Conservation (phyloP, 2,797 vertebrate species). For the Morus bassanus region DNA sequence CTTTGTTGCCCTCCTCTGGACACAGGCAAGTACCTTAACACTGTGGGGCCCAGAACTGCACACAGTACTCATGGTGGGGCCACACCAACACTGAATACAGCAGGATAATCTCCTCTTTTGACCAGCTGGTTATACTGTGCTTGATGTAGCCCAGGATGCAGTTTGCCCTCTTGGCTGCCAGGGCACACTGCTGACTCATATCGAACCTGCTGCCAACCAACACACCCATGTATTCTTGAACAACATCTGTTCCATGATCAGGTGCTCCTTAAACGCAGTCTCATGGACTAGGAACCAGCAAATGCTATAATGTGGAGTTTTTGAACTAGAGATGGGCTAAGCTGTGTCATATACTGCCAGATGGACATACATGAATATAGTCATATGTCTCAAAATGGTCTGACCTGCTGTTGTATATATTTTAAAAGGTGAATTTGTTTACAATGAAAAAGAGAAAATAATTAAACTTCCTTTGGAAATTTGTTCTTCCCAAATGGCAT, state of each 20-base stretch:
- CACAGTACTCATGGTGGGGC: background rate
- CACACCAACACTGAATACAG: fast-evolving
- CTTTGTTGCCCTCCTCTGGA: background rate
- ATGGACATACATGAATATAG: background rate
- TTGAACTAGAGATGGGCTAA: background rate
- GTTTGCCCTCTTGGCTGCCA: background rate
- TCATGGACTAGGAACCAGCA: background rate
- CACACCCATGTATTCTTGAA: background rate
- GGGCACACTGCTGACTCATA: background rate
- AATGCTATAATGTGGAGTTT: fast-evolving
- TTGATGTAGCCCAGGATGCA: fast-evolving
- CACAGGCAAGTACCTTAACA: background rate
- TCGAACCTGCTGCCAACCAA: fast-evolving
- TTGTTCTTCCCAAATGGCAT: background rate
- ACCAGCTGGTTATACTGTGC: fast-evolving
- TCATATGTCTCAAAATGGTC: background rate
- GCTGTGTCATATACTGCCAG: background rate
- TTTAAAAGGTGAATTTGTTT: background rate
- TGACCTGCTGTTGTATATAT: background rate
- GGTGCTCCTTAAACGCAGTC: background rate
- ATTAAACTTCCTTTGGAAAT: background rate
- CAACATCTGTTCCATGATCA: background rate
- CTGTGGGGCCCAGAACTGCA: background rate
- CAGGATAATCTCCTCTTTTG: fast-evolving
- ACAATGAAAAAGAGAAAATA: background rate